Evolutionary conservation across 2,797 vertebrate genomes (phyloP).

Genomic region (Remorina albescens): DNA sequence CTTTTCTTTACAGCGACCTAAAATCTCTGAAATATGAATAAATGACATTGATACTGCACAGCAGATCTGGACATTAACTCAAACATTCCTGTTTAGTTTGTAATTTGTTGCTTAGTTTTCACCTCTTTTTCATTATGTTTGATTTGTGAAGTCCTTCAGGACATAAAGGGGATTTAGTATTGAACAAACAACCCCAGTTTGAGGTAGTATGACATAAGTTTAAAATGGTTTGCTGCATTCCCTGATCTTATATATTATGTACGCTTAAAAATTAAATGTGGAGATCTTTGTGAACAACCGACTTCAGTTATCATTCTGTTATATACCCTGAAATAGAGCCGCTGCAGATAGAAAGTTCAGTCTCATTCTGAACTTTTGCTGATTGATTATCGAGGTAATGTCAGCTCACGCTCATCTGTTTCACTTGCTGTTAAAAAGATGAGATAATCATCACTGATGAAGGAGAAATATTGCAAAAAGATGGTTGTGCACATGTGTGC

Average conservation of each 20-base stretch:
- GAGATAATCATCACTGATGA: slow-evolving; percentile 55
- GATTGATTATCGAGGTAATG: slow-evolving; percentile 61
- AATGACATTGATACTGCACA: slow-evolving; percentile 20
- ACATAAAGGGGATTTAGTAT: slow-evolving; percentile 14
- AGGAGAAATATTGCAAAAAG: slow-evolving; percentile 37
- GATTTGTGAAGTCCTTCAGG: slow-evolving; percentile 14
- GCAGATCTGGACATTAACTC: slow-evolving; percentile 10
- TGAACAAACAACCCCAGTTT: slow-evolving; percentile 10
- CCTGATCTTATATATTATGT: background rate
- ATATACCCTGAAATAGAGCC: slow-evolving; percentile 18
- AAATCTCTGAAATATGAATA: slow-evolving; percentile 28
- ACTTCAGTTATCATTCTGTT: slow-evolving; percentile 9
- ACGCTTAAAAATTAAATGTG: slow-evolving; percentile 9
- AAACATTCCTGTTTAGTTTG: slow-evolving; percentile 11
- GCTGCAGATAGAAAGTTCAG: slow-evolving; percentile 40
- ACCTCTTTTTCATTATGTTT: slow-evolving; percentile 14
- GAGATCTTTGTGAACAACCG: slow-evolving; percentile 29
- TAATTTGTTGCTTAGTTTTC: slow-evolving; percentile 17
- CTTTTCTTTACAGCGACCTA: slow-evolving; percentile 33
- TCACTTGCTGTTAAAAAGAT: slow-evolving; percentile 46
- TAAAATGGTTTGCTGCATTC: slow-evolving; percentile 6
- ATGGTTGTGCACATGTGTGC: slow-evolving; percentile 24
- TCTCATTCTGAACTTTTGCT: slow-evolving; percentile 36
- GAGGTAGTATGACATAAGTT: slow-evolving; percentile 10
- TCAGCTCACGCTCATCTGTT: slow-evolving; percentile 46